phyloP scores from a whole-genome alignment of 2,888 invertebrate genomes.

The Athripsodes cinereus region DNA sequence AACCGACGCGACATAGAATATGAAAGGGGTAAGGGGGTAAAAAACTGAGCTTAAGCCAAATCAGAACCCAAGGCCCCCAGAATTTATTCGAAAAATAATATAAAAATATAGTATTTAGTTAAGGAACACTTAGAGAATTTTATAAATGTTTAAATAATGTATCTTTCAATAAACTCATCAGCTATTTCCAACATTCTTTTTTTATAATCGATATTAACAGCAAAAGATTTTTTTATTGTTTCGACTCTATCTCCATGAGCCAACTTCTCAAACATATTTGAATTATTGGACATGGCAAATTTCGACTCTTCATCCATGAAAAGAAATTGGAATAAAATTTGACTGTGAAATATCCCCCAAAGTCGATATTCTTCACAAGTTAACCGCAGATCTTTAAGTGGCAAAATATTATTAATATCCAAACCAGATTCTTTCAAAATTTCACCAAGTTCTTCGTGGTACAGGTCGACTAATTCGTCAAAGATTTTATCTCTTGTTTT shows the following conservation, averaged over 20 bases:
- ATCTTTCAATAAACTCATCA: slow-evolving; percentile 12
- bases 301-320: slow-evolving; percentile 6
- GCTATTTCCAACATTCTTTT: slow-evolving; percentile 9
- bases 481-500: slow-evolving; percentile 15
- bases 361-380: slow-evolving; percentile 12
- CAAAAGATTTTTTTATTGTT: no score
- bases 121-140: no score
- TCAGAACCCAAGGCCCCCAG: no score
- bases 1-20: no score
- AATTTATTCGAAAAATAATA: no score
- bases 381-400: slow-evolving; percentile 7
- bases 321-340: slow-evolving; percentile 15
- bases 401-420: slow-evolving; percentile 9
- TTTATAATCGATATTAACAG: background rate
- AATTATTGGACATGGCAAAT: background rate
- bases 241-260: background rate
- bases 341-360: slow-evolving; percentile 12
- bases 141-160: background rate
- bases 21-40: no score
- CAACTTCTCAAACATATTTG: slow-evolving; percentile 9
- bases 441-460: slow-evolving; percentile 16
- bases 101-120: no score
- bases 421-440: slow-evolving; percentile 11
- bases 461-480: slow-evolving; percentile 11
- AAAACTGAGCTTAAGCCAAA: no score